Evolutionary conservation across 2,888 invertebrate species (phyloP).

Genomic region (Hofmannophila pseudospretella): DNA sequence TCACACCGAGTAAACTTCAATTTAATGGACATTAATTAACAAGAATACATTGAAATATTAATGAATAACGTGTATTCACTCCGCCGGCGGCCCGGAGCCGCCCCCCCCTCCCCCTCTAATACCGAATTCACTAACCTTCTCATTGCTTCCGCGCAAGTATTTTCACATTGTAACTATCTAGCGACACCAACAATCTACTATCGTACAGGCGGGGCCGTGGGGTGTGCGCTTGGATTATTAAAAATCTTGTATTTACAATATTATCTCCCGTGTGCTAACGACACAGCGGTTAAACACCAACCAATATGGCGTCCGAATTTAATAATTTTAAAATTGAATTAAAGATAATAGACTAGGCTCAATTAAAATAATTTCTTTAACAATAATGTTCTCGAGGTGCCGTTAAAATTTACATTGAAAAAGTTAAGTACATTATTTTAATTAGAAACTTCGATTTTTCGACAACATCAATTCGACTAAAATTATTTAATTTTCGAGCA

Average conservation of each 20-base stretch:
- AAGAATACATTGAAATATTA: constrained; percentile 53
- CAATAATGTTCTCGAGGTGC: constrained; percentile 65
- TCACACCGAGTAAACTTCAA: constrained; percentile 42
- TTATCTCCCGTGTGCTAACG: constrained; percentile 2
- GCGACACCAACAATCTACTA: constrained; percentile 32
- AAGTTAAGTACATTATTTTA: constrained; percentile 70
- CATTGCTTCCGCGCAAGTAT: constrained; percentile 58
- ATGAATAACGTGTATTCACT: constrained; percentile 33
- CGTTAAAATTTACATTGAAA: constrained; percentile 72
- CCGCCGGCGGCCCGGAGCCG: constrained; percentile 18
- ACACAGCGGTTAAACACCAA: constrained; percentile 17
- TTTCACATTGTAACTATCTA: constrained; percentile 50
- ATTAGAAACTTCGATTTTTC: constrained; percentile 73
- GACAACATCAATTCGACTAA: constrained; percentile 77
- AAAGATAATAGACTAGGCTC: constrained; percentile 75
- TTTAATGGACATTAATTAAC: constrained; percentile 53
- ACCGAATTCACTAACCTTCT: constrained; percentile 75
- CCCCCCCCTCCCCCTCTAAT: constrained; percentile 38
- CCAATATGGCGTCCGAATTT: constrained; percentile 42
- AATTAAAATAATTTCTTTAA: constrained; percentile 66
- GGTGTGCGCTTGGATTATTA: constrained; percentile 47
- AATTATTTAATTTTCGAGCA: constrained; percentile 65
- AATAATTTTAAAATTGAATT: constrained; percentile 54
- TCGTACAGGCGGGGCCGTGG: constrained; percentile 31
- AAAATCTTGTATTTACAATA: constrained; percentile 38